A percentile compares a stretch with the other conserved stretches of the same genome.
Evolutionary conservation across 1,140 invertebrate species (phyloP).

Genomic region (Adelges cooleyi): DNA sequence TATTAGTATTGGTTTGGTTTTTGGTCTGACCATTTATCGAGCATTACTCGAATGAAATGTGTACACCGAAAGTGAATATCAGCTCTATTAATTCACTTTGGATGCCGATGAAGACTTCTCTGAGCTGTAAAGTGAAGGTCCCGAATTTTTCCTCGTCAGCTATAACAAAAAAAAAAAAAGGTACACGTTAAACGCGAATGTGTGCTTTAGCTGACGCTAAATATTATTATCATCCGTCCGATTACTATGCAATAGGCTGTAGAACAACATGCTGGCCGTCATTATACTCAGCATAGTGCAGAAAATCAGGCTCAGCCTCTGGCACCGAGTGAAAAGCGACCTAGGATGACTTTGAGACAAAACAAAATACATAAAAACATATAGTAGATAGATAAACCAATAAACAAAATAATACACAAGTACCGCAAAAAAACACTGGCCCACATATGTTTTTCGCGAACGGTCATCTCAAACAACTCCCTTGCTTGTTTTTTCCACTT

Average conservation of each 20-base stretch:
- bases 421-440: conserved; percentile 26
- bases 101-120: not conserved
- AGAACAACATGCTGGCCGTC: conserved; percentile 29
- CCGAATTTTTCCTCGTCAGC: not conserved
- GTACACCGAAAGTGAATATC: not conserved
- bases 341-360: conserved; percentile 29
- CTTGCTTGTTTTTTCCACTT: conserved; percentile 1
- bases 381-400: no score
- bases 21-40: no score
- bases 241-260: not conserved
- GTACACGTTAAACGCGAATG: no score
- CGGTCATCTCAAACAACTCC: not conserved
- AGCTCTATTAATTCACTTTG: not conserved
- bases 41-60: conserved; percentile 12
- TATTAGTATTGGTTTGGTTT: no score
- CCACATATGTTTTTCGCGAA: conserved; percentile 22
- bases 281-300: conserved; percentile 22
- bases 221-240: no score
- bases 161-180: not conserved
- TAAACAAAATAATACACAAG: no score
- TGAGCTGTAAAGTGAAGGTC: not conserved
- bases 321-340: conserved; percentile 20
- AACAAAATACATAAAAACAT: not conserved
- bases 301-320: conserved; percentile 24
- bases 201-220: no score